phyloP scores from a whole-genome alignment of 2,888 invertebrate species.

The Quadriops clusia region DNA sequence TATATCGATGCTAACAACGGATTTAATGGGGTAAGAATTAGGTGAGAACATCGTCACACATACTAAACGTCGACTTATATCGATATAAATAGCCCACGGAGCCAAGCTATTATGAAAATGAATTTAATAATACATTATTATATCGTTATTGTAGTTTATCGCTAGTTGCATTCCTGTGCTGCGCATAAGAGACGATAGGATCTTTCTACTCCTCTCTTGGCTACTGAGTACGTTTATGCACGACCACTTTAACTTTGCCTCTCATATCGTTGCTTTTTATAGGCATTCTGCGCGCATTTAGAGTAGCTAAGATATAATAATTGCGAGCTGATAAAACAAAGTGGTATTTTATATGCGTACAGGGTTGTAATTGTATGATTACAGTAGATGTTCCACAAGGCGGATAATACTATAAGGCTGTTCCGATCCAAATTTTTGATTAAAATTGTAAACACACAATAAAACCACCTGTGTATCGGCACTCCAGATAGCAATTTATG shows the following conservation, averaged over 20 bases:
- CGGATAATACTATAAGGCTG: slow-evolving; percentile 23
- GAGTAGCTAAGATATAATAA: too few species aligned
- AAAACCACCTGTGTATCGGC: slow-evolving; percentile 16
- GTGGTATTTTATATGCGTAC: slow-evolving; percentile 17
- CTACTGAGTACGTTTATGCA: too few species aligned
- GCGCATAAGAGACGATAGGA: slow-evolving; percentile 9
- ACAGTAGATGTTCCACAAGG: slow-evolving; percentile 22
- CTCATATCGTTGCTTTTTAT: too few species aligned
- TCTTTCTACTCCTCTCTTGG: slow-evolving; percentile 11
- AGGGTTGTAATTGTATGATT: slow-evolving; percentile 26
- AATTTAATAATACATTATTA: slow-evolving; percentile 26
- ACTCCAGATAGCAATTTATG: slow-evolving; percentile 10
- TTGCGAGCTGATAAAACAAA: slow-evolving; percentile 14
- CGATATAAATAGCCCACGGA: too few species aligned
- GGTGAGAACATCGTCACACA: slow-evolving; percentile 21
- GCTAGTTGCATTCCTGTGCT: slow-evolving; percentile 17
- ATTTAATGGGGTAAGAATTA: slow-evolving; percentile 21
- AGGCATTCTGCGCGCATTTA: too few species aligned
- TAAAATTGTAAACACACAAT: too few species aligned
- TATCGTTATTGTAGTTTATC: slow-evolving; percentile 22
- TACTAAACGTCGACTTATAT: slow-evolving; percentile 19
- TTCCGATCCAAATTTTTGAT: slow-evolving; percentile 23
- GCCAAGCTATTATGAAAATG: slow-evolving; percentile 25
- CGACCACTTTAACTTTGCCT: too few species aligned
- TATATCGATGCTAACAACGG: too few species aligned